A percentile compares a stretch with the other conserved stretches of the same genome.
Conservation (phyloP, 2,113 vertebrate genomes). For the Epinephelus moara region DNA sequence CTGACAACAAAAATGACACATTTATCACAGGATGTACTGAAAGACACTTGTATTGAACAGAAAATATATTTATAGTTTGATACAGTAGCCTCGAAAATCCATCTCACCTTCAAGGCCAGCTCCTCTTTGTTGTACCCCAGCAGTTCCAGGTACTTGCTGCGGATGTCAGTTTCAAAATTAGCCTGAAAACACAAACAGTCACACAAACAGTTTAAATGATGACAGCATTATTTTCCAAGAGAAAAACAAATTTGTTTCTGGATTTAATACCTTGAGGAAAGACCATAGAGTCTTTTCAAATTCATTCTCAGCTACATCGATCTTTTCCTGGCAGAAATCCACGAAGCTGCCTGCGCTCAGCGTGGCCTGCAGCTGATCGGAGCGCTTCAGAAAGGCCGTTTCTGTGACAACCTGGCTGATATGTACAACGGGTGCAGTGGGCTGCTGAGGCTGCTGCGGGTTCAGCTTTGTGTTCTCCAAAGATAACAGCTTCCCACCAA, state of each 20-base stretch:
- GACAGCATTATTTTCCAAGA: background rate
- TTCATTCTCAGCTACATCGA: slow-evolving; percentile 86
- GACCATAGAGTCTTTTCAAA: slow-evolving; percentile 95
- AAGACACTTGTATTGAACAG: background rate
- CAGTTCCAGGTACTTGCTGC: slow-evolving; percentile 93
- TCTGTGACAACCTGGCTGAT: slow-evolving; percentile 96
- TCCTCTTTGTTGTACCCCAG: slow-evolving; percentile 94
- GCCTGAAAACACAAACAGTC: slow-evolving; percentile 82
- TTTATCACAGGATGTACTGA: background rate
- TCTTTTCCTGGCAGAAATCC: slow-evolving; percentile 92
- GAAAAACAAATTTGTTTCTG: accelerated
- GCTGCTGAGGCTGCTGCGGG: slow-evolving; percentile 82
- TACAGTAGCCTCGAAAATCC: background rate
- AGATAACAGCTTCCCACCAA: slow-evolving; percentile 95
- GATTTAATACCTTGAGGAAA: slow-evolving; percentile 91
- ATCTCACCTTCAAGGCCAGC: slow-evolving; percentile 90
- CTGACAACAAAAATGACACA: slow-evolving; percentile 73
- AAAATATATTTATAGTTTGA: background rate
- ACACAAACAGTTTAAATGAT: background rate
- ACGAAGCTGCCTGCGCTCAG: slow-evolving; percentile 88
- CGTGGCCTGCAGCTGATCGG: slow-evolving; percentile 90
- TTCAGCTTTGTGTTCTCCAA: slow-evolving; percentile 86
- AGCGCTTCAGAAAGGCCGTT: slow-evolving; percentile 89
- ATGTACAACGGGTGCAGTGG: slow-evolving; percentile 81
- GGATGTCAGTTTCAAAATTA: slow-evolving; percentile 93